Percentiles rank a stretch among this genome's conserved stretches.
Evolutionary conservation across 2,113 vertebrate species (phyloP).

Genomic region (Myotis yumanensis): DNA sequence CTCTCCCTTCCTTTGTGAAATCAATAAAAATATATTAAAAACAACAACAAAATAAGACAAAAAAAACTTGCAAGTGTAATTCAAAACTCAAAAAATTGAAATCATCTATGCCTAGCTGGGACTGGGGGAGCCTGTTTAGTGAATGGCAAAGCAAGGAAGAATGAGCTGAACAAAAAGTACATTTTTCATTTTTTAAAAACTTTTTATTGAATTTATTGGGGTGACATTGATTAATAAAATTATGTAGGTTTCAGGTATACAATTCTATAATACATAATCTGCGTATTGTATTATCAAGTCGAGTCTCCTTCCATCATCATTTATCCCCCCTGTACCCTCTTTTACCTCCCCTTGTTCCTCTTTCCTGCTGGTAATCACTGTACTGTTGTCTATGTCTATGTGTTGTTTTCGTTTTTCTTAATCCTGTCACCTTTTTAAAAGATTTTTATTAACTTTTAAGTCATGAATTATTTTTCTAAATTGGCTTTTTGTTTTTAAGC

Average conservation of each 20-base stretch:
- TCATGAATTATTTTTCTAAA: slow-evolving; percentile 15
- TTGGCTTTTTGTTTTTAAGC: slow-evolving; percentile 10
- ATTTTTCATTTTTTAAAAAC: neutral
- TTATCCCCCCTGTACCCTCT: neutral
- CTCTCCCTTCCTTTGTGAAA: too few species aligned
- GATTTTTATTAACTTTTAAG: slow-evolving; percentile 29
- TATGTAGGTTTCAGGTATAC: neutral
- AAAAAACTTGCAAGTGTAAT: neutral
- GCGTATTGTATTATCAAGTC: neutral
- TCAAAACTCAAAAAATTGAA: neutral
- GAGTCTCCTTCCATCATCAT: neutral
- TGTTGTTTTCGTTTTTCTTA: neutral
- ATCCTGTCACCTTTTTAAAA: neutral
- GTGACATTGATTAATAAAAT: neutral
- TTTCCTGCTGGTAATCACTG: neutral
- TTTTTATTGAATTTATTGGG: neutral
- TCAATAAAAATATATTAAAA: too few species aligned
- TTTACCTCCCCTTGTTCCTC: neutral
- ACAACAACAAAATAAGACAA: too few species aligned
- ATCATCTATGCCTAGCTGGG: neutral
- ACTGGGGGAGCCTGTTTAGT: neutral
- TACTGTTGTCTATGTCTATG: neutral
- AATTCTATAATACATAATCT: neutral
- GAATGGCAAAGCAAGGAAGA: neutral
- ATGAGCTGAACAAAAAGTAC: neutral